Percentiles rank a stretch among this genome's conserved stretches.
Conservation (phyloP, 2,797 vertebrate genomes). For the Enoplosus armatus region DNA sequence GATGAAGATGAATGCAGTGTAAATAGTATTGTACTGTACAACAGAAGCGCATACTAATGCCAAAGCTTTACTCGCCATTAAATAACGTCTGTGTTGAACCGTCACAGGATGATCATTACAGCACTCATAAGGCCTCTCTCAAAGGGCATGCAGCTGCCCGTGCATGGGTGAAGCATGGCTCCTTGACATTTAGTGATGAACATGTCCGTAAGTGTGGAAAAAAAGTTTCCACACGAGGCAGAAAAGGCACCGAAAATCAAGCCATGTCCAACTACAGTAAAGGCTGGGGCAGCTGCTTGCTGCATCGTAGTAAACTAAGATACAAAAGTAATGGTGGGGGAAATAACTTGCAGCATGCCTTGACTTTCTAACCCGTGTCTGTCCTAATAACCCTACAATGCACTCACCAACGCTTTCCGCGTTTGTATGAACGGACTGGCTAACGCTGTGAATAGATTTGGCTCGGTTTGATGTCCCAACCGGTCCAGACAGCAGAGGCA, state of each 20-base stretch:
- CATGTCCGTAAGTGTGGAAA: neutral
- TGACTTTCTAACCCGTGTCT: neutral
- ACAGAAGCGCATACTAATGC: neutral
- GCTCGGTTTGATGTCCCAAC: neutral
- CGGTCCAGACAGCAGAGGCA: neutral
- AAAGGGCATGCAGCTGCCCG: too few species aligned
- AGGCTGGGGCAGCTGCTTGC: too few species aligned
- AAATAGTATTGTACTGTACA: neutral
- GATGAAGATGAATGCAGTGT: too few species aligned
- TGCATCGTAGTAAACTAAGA: too few species aligned
- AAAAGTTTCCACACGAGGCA: neutral
- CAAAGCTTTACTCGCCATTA: slow-evolving; percentile 18
- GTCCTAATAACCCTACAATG: too few species aligned
- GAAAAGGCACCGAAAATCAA: neutral
- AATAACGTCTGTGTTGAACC: neutral
- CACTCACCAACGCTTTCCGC: neutral
- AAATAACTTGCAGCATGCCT: too few species aligned
- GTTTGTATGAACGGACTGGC: neutral
- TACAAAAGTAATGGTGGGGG: neutral
- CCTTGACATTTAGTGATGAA: neutral
- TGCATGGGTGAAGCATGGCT: neutral
- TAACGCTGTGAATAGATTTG: neutral
- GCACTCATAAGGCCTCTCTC: neutral
- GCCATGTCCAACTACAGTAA: neutral
- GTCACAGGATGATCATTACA: neutral